Percentiles rank a stretch among this genome's conserved stretches.
Conservation (phyloP, 2,888 invertebrate species). For the Chrysolina oricalcia region DNA sequence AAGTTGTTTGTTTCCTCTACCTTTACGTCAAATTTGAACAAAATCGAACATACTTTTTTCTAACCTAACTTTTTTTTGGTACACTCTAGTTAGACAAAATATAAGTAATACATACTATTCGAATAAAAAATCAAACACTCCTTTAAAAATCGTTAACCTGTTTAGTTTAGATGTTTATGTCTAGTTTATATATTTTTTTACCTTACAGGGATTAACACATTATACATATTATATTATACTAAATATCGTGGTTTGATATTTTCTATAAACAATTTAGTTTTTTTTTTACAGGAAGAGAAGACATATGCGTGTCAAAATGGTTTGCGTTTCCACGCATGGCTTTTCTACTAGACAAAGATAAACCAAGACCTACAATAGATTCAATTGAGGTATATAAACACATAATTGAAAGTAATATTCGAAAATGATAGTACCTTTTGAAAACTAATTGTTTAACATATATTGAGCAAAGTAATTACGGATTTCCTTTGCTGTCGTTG, state of each 20-base stretch:
- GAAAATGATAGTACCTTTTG: constrained; percentile 24
- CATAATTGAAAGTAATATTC: constrained; percentile 25
- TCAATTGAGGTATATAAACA: constrained; percentile 9
- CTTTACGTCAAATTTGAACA: not conserved
- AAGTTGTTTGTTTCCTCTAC: not conserved
- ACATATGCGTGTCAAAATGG: constrained; percentile 44
- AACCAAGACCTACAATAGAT: constrained; percentile 31
- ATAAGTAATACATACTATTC: too few relatives aligned
- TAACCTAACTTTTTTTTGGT: too few relatives aligned
- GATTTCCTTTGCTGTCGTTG: constrained; percentile 28
- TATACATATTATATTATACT: too few relatives aligned
- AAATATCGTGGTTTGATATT: too few relatives aligned
- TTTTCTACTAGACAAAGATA: constrained; percentile 37
- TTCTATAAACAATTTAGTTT: not conserved
- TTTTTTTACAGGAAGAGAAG: constrained; percentile 42
- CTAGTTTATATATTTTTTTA: too few relatives aligned
- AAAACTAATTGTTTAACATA: constrained; percentile 30
- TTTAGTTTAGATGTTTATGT: too few relatives aligned
- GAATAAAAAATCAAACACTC: too few relatives aligned
- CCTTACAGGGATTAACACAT: too few relatives aligned
- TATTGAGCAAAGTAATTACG: constrained; percentile 34
- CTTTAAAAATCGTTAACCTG: too few relatives aligned
- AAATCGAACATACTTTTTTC: too few relatives aligned
- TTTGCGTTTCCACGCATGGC: constrained; percentile 42
- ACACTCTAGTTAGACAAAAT: too few relatives aligned